phyloP scores from a whole-genome alignment of 2,113 vertebrate genomes.

The Clarias batrachus region DNA sequence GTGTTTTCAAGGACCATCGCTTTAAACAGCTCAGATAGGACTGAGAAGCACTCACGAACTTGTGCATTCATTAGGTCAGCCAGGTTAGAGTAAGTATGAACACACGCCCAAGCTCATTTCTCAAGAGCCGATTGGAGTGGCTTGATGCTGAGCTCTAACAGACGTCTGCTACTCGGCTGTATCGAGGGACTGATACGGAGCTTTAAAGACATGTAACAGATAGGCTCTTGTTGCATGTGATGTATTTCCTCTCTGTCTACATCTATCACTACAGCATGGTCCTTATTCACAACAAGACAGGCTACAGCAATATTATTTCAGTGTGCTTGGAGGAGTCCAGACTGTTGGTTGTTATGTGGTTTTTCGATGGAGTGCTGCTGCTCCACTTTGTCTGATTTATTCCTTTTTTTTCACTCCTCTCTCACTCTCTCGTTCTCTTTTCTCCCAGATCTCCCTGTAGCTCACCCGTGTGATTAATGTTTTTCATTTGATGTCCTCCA shows the following conservation, averaged over 20 bases:
- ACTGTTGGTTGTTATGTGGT: conserved; percentile 33
- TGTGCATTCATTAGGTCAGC: conserved; percentile 16
- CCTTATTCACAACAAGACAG: conserved; percentile 11
- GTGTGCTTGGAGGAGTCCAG: conserved; percentile 21
- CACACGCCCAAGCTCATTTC: neutral
- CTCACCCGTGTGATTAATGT: conserved; percentile 81
- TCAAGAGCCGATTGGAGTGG: neutral
- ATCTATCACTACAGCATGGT: conserved; percentile 1
- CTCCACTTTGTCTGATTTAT: conserved; percentile 27
- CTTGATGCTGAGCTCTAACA: conserved; percentile 12
- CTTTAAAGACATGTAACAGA: conserved; percentile 13
- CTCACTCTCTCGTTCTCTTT: neutral
- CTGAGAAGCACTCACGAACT: neutral
- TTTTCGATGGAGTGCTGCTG: conserved; percentile 25
- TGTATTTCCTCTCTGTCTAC: conserved; percentile 17
- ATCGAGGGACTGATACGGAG: neutral
- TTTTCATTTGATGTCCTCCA: conserved; percentile 78
- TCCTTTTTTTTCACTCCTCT: conserved; percentile 29
- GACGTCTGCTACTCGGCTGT: neutral
- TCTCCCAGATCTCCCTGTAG: conserved; percentile 71
- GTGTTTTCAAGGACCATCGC: neutral
- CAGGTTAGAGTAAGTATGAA: neutral
- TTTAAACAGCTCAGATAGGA: conserved; percentile 6
- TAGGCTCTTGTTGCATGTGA: neutral
- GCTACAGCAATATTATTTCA: conserved; percentile 30